A percentile compares a stretch with the other conserved stretches of the same genome.
phyloP scores from a whole-genome alignment of 2,797 vertebrate species.

The Siniperca obscura region DNA sequence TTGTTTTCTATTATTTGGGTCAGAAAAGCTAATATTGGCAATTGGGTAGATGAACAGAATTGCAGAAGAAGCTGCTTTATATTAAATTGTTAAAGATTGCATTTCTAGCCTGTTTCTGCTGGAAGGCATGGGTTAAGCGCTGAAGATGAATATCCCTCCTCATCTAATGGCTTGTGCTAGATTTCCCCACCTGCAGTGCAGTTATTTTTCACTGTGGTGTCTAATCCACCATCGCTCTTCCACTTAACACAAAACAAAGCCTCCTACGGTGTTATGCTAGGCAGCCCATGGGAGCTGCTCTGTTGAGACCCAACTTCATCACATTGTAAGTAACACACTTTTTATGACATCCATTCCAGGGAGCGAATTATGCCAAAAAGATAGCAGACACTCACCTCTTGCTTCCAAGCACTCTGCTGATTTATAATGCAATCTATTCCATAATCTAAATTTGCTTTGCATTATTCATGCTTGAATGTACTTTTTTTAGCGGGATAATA shows the following conservation, averaged over 20 bases:
- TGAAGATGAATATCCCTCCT: constrained; percentile 55
- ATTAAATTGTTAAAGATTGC: constrained; percentile 22
- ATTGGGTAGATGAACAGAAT: background rate
- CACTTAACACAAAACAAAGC: constrained; percentile 69
- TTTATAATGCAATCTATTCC: constrained; percentile 56
- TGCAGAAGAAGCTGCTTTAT: background rate
- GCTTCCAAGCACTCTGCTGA: constrained; percentile 45
- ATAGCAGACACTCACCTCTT: constrained; percentile 53
- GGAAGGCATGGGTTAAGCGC: constrained; percentile 40
- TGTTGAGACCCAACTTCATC: constrained; percentile 66
- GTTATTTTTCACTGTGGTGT: constrained; percentile 64
- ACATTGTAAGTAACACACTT: constrained; percentile 61
- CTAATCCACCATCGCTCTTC: constrained; percentile 60
- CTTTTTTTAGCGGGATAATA: constrained; percentile 38
- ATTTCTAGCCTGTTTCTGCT: constrained; percentile 23
- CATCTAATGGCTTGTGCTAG: constrained; percentile 72
- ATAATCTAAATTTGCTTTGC: constrained; percentile 59
- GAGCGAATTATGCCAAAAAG: constrained; percentile 51
- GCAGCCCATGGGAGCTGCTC: constrained; percentile 64
- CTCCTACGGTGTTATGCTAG: constrained; percentile 47
- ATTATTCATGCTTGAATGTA: constrained; percentile 54
- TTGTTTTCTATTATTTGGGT: constrained; percentile 2
- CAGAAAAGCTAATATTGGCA: constrained; percentile 1
- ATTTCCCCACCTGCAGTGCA: constrained; percentile 75
- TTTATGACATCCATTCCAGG: constrained; percentile 49